Conservation (phyloP, 2,113 vertebrate species). For the Petrocephalus zakoni region DNA sequence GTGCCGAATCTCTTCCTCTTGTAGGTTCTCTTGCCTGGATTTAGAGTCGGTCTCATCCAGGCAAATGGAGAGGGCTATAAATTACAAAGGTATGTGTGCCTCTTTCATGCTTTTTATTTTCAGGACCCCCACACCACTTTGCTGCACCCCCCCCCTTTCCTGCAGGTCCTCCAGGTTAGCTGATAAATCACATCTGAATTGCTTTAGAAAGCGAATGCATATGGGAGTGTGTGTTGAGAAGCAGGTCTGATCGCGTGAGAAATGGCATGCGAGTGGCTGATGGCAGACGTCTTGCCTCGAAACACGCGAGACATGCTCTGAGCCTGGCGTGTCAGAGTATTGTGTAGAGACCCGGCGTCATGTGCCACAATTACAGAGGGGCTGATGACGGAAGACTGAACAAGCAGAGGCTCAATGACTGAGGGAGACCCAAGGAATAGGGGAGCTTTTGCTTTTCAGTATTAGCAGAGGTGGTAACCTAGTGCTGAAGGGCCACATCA, state of each 20-base stretch:
- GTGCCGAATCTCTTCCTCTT: background rate
- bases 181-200: slow-evolving; percentile 15
- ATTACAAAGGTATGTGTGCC: slow-evolving; percentile 17
- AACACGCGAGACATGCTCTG: background rate
- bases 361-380: background rate
- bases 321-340: background rate
- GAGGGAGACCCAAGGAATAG: background rate
- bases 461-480: background rate
- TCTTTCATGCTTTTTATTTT: slow-evolving; percentile 11
- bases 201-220: slow-evolving; percentile 3
- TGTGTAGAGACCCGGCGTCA: background rate
- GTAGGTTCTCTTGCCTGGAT: background rate
- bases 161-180: background rate
- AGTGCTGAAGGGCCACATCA: background rate
- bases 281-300: background rate
- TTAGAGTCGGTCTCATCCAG: background rate
- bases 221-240: background rate
- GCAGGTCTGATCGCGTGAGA: background rate
- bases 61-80: slow-evolving; percentile 19
- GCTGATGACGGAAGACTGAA: background rate
- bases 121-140: background rate
- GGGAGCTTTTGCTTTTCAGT: background rate
- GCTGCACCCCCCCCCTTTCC: background rate
- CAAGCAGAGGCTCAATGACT: background rate
- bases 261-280: background rate